phyloP scores from a whole-genome alignment of 1,140 invertebrate species.

The Atta colombica region DNA sequence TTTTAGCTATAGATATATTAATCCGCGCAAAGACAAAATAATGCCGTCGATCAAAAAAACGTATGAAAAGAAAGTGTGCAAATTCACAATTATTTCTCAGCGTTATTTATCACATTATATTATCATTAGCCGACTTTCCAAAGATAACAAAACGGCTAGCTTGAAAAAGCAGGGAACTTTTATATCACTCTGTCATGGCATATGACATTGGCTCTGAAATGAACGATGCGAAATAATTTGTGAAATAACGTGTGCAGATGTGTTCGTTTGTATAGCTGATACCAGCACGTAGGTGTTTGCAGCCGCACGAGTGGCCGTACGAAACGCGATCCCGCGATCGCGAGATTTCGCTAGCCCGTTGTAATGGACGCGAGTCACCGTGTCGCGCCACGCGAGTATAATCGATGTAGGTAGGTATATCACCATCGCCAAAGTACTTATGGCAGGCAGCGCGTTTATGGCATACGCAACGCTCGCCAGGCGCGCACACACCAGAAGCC shows the following conservation, averaged over 20 bases:
- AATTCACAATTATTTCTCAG: conserved; percentile 10
- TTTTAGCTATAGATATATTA: background rate
- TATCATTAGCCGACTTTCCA: background rate
- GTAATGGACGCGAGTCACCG: conserved; percentile 68
- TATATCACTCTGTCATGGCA: conserved; percentile 44
- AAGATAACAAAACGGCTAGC: conserved; percentile 30
- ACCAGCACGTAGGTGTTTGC: background rate
- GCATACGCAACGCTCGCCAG: conserved; percentile 63
- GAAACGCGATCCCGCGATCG: conserved; percentile 47
- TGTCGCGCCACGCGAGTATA: conserved; percentile 36
- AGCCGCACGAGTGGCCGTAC: conserved; percentile 64
- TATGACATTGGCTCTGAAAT: conserved; percentile 57
- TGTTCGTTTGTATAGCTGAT: background rate
- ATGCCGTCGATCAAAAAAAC: background rate
- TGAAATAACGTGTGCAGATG: background rate
- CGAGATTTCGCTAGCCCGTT: conserved; percentile 66
- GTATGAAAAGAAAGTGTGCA: background rate
- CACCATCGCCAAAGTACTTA: conserved; percentile 72
- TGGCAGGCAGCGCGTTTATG: conserved; percentile 74
- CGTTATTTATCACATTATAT: background rate
- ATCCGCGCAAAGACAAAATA: background rate
- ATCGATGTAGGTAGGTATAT: conserved; percentile 47
- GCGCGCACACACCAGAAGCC: conserved; percentile 30
- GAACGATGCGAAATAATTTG: conserved; percentile 59
- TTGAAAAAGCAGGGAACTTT: conserved; percentile 55